These are phyloP conservation scores for Cartodere bifasciata DNA, from an alignment of 2,888 invertebrate genomes.

Conservation along the genomic window DNA sequence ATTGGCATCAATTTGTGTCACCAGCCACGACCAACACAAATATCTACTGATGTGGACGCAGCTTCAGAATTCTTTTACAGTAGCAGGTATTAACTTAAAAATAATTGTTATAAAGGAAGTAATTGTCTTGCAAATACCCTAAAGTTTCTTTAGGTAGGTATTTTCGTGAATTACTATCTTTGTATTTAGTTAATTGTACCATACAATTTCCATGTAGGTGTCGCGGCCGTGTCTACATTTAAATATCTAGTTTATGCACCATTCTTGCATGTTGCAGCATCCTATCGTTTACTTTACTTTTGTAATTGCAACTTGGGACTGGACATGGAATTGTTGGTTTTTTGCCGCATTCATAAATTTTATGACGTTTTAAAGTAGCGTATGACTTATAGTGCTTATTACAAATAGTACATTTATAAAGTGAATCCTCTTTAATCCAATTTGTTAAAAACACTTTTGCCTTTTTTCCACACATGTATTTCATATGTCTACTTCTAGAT, in stretches of 20 bases:
- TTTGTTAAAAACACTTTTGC: conserved; percentile 23
- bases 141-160: too few relatives aligned
- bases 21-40: too few relatives aligned
- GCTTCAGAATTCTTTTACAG: too few relatives aligned
- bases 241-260: conserved; percentile 12
- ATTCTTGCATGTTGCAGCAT: conserved; percentile 19
- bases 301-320: conserved; percentile 21
- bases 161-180: too few relatives aligned
- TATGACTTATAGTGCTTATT: conserved; percentile 21
- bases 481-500: conserved; percentile 10
- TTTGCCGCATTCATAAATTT: conserved; percentile 25
- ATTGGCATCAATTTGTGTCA: too few relatives aligned
- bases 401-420: conserved; percentile 10
- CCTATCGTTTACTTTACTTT: conserved; percentile 23
- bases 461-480: conserved; percentile 22
- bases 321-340: conserved; percentile 23
- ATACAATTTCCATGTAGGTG: too few relatives aligned
- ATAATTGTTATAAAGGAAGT: too few relatives aligned
- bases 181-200: too few relatives aligned
- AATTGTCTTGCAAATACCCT: too few relatives aligned
- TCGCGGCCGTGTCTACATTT: too few relatives aligned
- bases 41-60: too few relatives aligned
- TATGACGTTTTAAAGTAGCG: conserved; percentile 23
- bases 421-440: conserved; percentile 15
- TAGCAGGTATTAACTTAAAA: too few relatives aligned